Evolutionary conservation across 2,797 vertebrate species (phyloP).

Genomic region (Acanthornis magna): DNA sequence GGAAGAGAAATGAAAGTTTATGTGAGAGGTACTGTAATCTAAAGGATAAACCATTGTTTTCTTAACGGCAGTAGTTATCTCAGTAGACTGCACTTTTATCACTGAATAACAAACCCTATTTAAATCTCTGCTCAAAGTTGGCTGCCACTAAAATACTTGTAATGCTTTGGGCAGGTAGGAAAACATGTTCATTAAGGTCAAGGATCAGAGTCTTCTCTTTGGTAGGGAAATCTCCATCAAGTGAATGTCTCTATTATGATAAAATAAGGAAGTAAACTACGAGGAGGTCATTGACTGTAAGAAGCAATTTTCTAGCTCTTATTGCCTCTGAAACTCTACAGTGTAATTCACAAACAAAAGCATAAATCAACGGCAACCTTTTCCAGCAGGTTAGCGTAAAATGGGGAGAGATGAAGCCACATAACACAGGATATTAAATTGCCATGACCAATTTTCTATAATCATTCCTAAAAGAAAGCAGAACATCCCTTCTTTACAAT

Average conservation of each 20-base stretch:
- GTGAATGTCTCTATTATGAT: conserved; percentile 55
- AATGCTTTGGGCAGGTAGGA: conserved; percentile 19
- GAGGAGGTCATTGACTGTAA: conserved; percentile 56
- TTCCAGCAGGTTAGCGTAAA: conserved; percentile 31
- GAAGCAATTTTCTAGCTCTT: conserved; percentile 59
- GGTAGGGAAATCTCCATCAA: conserved; percentile 37
- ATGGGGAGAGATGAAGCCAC: conserved; percentile 25
- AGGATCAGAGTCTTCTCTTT: conserved; percentile 33
- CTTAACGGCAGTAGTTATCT: conserved; percentile 31
- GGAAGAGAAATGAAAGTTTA: conserved; percentile 16
- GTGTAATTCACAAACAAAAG: conserved; percentile 58
- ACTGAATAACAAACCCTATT: background rate
- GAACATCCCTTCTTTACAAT: background rate
- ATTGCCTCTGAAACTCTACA: conserved; percentile 42
- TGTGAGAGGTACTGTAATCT: conserved; percentile 6
- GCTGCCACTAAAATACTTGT: background rate
- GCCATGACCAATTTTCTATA: conserved; percentile 33
- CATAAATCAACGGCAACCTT: conserved; percentile 57
- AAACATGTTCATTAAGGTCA: conserved; percentile 49
- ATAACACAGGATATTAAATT: conserved; percentile 49
- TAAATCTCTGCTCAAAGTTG: background rate
- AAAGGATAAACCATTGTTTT: conserved; percentile 28
- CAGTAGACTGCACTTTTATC: conserved; percentile 21
- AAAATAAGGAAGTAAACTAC: conserved; percentile 57
- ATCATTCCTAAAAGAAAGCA: conserved; percentile 53